Evolutionary conservation across 2,888 invertebrate species (phyloP), one percentile per base, ranked within the genome.

Genomic region (Cheilosia scutellata): DNA sequence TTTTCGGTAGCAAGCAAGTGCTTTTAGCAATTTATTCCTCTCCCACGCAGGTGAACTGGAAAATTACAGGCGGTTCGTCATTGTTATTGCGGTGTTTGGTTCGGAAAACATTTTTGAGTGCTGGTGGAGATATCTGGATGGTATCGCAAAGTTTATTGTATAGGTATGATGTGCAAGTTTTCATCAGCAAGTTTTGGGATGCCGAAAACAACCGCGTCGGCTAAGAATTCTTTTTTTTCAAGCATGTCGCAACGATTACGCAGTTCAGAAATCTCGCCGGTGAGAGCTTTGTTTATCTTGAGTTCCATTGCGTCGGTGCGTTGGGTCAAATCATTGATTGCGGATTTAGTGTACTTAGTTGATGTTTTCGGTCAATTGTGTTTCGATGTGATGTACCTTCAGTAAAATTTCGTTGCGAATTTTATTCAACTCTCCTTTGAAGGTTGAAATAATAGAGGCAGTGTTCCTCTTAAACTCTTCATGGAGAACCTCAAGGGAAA

Each of bases 371-470:
- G 70, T 47, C n/a, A 57, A 33, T 55, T 42, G 25, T 33, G 33
- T 33, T n/a, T 44, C 11, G 13, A 58, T 71, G 29, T 27, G 7
- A 20, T 25, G 33, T 9, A 66, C 53, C 42, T 53, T 51, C n/a
- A 51, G 66, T 13, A 53, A 25, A 6, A 66, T 27, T n/a, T 58
- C 70, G 1, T 70, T 47, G 11, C 55, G 55, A 11, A 31, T 44
- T 51, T 70, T 58, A n/a, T 47, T 49, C 49, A 71, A 25, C 27
- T 71, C 58, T 4, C 4, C 70, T 27, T 57, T 71, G 25, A 71
- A 25, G n/a, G 47, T 49, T 25, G 47, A 37, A 1, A 57, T 31
- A 13, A 70, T 44, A 7, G 44, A 44, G 20, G 44, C 57, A 16
- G 57, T 25, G 1, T 55, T 31, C 20, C n/a, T 13, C 11, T 29